Percentiles rank a stretch among this genome's conserved stretches.
phyloP scores from a whole-genome alignment of 2,113 vertebrate genomes.

The Laticauda laticaudata region DNA sequence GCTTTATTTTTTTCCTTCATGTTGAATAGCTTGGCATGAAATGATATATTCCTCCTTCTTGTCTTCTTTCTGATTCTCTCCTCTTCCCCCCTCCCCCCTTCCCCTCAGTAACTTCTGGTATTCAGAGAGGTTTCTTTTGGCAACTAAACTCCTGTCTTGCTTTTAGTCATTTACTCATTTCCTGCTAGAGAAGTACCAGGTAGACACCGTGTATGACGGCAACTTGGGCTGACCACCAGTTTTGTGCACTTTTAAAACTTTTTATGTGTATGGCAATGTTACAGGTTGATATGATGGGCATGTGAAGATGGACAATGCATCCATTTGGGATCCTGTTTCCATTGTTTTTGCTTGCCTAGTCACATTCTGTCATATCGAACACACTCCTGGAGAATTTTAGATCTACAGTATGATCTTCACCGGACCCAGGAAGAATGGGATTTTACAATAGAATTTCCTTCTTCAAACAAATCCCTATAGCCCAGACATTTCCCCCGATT shows the following conservation, averaged over 20 bases:
- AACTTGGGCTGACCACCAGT: neutral
- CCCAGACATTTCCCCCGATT: neutral
- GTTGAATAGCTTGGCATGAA: constrained; percentile 7
- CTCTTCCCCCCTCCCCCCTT: neutral
- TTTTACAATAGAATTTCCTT: neutral
- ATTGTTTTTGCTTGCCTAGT: neutral
- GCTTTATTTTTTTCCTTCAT: neutral
- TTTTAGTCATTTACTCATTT: neutral
- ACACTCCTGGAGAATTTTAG: neutral
- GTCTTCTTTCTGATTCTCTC: neutral
- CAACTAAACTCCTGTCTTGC: neutral
- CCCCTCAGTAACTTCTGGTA: neutral
- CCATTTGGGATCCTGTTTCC: neutral
- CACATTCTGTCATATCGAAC: neutral
- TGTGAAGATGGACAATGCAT: neutral
- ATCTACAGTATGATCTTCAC: neutral
- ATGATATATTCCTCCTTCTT: neutral
- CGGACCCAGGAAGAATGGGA: neutral
- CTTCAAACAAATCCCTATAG: neutral
- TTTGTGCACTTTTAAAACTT: neutral
- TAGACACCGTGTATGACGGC: neutral
- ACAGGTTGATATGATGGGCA: neutral
- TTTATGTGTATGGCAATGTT: neutral
- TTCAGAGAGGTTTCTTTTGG: neutral
- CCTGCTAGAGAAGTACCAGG: neutral